Evolutionary conservation across 1,140 invertebrate species (phyloP).

Genomic region (Brachionus rotundiformis): DNA sequence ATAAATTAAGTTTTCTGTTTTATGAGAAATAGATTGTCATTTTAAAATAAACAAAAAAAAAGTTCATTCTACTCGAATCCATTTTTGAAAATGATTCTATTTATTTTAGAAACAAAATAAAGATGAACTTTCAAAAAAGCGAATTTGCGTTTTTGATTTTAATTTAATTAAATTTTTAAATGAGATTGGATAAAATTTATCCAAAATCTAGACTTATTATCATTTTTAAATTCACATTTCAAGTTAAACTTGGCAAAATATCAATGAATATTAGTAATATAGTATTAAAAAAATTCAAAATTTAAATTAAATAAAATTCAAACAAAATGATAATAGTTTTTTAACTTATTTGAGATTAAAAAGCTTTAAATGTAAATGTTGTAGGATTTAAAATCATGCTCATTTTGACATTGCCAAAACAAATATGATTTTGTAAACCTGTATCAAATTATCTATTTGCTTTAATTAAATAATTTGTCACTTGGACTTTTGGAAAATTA

Average conservation of each 20-base stretch:
- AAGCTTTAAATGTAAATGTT: constrained; percentile 1
- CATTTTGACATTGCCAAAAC: background rate
- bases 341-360: background rate
- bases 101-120: background rate
- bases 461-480: background rate
- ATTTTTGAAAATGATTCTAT: background rate
- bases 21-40: too few species aligned
- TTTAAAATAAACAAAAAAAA: background rate
- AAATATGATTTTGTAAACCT: background rate
- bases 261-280: background rate
- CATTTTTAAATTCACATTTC: background rate
- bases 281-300: background rate
- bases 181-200: too few species aligned
- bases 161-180: constrained; percentile 22
- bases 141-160: background rate
- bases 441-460: background rate
- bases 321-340: background rate
- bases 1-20: too few species aligned
- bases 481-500: background rate
- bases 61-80: background rate
- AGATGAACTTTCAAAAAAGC: background rate
- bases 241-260: background rate
- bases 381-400: background rate
- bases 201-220: background rate
- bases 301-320: constrained; percentile 40